A percentile compares a stretch with the other conserved stretches of the same genome.
Evolutionary conservation across 2,888 invertebrate species (phyloP).

Genomic region (Hoplodrina blanda): DNA sequence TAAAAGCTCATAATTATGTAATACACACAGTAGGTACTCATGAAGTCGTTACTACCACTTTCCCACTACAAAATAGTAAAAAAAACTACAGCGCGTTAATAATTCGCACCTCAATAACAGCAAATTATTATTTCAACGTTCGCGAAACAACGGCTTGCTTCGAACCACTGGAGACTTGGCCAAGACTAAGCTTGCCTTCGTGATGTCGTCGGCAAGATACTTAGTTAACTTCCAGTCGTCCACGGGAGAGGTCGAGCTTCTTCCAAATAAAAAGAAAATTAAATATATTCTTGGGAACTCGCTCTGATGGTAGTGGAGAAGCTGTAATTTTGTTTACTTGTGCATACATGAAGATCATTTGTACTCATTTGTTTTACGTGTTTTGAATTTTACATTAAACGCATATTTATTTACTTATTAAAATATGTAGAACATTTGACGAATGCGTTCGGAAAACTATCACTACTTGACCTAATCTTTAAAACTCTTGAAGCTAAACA

Average conservation of each 20-base stretch:
- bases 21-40: no score
- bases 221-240: conserved; percentile 72
- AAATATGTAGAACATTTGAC: no score
- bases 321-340: conserved; percentile 21
- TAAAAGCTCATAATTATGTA: no score
- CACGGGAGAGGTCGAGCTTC: conserved; percentile 67
- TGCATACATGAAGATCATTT: conserved; percentile 16
- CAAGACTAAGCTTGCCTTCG: conserved; percentile 64
- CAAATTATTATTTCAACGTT: conserved; percentile 57
- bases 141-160: conserved; percentile 64
- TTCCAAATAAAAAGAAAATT: conserved; percentile 73
- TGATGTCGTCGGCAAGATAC: conserved; percentile 69
- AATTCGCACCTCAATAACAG: conserved; percentile 57
- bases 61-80: neutral
- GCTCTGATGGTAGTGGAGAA: conserved; percentile 16
- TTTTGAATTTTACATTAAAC: neutral
- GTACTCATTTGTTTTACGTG: conserved; percentile 6
- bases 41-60: neutral
- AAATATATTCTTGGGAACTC: conserved; percentile 65
- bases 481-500: neutral
- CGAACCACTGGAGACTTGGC: conserved; percentile 59
- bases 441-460: no score
- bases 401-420: neutral
- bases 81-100: conserved; percentile 38
- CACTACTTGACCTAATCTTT: no score